Evolutionary conservation across 1,140 invertebrate genomes (phyloP).

Genomic region (Drosophila lacteicornis): DNA sequence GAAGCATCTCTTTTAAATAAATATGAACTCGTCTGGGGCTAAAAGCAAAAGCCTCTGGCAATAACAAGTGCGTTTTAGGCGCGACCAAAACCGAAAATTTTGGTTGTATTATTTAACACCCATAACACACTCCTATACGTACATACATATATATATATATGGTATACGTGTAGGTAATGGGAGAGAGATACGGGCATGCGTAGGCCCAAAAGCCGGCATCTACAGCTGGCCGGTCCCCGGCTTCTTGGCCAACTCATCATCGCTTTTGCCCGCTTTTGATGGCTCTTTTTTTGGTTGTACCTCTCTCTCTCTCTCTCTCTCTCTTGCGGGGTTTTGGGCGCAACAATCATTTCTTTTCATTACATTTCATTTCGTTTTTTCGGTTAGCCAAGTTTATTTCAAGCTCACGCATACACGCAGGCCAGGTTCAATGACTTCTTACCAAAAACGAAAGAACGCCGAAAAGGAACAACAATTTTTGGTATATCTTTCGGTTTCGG

Average conservation of each 20-base stretch:
- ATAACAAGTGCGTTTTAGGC: conserved; percentile 77
- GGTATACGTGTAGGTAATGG: conserved; percentile 9
- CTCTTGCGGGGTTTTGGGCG: conserved; percentile 39
- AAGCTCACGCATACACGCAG: conserved; percentile 70
- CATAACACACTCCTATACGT: conserved; percentile 32
- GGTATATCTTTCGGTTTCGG: conserved; percentile 45
- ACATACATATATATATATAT: conserved; percentile 3
- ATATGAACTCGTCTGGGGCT: conserved; percentile 44
- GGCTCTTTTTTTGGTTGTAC: conserved; percentile 36
- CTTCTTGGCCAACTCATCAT: conserved; percentile 62
- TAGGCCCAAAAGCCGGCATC: conserved; percentile 59
- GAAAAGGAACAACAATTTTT: conserved; percentile 46
- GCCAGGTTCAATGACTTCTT: conserved; percentile 80
- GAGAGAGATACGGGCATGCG: conserved; percentile 41
- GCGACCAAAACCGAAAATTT: conserved; percentile 36
- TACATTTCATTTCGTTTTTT: conserved; percentile 64
- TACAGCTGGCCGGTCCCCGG: conserved; percentile 32
- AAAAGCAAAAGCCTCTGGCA: conserved; percentile 46
- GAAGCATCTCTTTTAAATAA: conserved; percentile 51
- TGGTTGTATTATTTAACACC: conserved; percentile 73
- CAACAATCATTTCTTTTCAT: conserved; percentile 78
- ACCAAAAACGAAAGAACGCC: conserved; percentile 59
- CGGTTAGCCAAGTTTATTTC: conserved; percentile 73
- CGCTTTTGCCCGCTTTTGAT: conserved; percentile 59
- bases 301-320: conserved; percentile 15